Base-by-base conservation (phyloP, 2,113 vertebrate genomes). In the Pachycephala philippinensis region DNA sequence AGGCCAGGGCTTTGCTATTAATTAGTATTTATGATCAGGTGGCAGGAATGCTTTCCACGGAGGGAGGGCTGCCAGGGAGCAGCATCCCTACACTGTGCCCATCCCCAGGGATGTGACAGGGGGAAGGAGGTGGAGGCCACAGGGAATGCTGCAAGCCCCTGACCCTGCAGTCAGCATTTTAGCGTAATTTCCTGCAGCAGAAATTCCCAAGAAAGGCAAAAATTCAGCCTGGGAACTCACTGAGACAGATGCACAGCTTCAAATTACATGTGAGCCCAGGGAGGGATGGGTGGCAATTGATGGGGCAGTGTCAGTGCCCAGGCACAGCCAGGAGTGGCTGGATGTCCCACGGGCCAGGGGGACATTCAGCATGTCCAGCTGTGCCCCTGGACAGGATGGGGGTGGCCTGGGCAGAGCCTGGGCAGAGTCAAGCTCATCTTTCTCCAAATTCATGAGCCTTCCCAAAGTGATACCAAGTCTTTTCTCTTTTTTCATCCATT, bases 1-100 rank as follows among this genome's bases (percentile, higher is more conserved):
- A 92, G 83, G 74, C 39, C 95, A 90, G 96, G 83, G 60, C 86
- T 90, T 93, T 54, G 56, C 85, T 89, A 89, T 92, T 92, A 86
- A 91, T 95, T 87, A 92, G 63, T 72, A 64, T 84, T 92, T 90
- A 56, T 33, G 35, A 53, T 59, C 72, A 70, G 90, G 90, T 84
- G 95, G 93, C 90, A 87, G 84, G 26, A 71, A n/a, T 4, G 50
- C 7, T 80, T 44, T 59, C n/a, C 8, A 0, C 0, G 9, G 39
- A 75, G 61, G 24, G 31, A 78, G 61, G 52, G 49, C 53, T 94
- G 72, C 50, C 72, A 9, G 56, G 60, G 52, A 80, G 80, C 63
- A 35, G 80, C 76, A 70, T 66, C 61, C 39, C 72, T 37, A 56
- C 0, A 0, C 71, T 0, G 6, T 80, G 86, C 89, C 57, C 83